Conservation (phyloP, 2,888 invertebrate species). For the Zhengitettix transpicula region DNA sequence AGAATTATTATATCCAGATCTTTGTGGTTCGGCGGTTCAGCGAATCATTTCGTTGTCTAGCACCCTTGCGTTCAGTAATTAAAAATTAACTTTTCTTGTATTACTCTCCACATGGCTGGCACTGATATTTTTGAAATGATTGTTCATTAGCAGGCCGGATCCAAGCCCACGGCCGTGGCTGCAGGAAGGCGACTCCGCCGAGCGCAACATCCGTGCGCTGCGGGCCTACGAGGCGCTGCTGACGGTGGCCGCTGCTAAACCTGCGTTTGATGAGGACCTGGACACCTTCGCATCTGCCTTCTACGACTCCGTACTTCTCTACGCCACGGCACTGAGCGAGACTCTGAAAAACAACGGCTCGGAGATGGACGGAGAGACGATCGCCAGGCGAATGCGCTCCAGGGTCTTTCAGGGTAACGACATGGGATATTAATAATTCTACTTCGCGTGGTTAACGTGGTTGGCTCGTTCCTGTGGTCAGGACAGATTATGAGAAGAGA, state of each 20-base stretch:
- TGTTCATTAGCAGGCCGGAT: no score
- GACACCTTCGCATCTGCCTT: constrained; percentile 89
- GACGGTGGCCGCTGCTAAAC: constrained; percentile 72
- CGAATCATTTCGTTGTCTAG: no score
- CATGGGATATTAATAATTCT: no score
- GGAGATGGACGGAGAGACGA: constrained; percentile 63
- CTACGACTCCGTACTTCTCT: constrained; percentile 89
- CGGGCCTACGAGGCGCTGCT: constrained; percentile 75
- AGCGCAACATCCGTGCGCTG: constrained; percentile 66
- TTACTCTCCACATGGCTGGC: no score
- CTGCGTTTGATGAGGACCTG: constrained; percentile 61
- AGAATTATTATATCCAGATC: no score
- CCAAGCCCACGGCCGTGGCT: constrained; percentile 57
- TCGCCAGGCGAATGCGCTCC: constrained; percentile 75
- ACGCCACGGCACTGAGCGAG: constrained; percentile 80
- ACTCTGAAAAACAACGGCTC: constrained; percentile 33
- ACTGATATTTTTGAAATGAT: no score
- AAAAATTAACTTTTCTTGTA: no score
- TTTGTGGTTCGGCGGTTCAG: no score
- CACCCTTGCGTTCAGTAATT: no score
- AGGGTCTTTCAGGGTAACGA: constrained; percentile 59
- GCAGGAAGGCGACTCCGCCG: constrained; percentile 56
- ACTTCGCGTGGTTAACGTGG: no score
- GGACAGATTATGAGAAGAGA: no score
- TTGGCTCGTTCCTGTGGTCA: no score